Evolutionary conservation across 2,888 invertebrate genomes (phyloP).

Genomic region (Arctia plantaginis): DNA sequence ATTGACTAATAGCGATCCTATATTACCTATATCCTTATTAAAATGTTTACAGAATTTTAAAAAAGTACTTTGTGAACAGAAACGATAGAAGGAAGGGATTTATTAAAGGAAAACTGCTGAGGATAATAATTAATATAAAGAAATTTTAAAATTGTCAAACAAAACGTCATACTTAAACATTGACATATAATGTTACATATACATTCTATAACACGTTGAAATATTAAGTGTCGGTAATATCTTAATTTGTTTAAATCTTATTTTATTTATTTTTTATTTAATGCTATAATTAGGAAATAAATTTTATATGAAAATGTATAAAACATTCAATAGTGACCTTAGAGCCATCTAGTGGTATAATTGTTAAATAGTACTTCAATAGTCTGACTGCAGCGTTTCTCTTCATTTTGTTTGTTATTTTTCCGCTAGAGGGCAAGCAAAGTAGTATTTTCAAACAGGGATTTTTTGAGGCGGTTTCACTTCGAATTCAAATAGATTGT

Average conservation of each 20-base stretch:
- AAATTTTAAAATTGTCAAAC: background rate
- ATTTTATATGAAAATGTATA: background rate
- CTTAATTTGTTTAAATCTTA: background rate
- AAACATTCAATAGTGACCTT: background rate
- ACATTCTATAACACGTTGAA: background rate
- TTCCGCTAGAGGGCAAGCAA: conserved; percentile 37
- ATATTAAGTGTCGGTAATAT: background rate
- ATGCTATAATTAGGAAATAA: background rate
- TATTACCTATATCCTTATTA: background rate
- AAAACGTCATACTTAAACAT: background rate
- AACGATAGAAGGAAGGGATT: background rate
- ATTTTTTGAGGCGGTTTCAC: background rate
- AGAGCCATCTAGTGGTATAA: conserved; percentile 3
- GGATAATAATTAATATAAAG: background rate
- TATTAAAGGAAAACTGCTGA: background rate
- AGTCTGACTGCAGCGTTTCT: background rate
- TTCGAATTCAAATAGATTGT: background rate
- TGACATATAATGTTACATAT: background rate
- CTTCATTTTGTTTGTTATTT: background rate
- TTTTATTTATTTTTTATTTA: background rate
- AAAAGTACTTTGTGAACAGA: background rate
- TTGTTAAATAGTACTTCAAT: background rate
- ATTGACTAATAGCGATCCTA: background rate
- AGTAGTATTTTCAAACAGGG: background rate
- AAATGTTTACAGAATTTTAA: background rate